phyloP scores from a whole-genome alignment of 2,888 invertebrate genomes.

The Parnassius glacialis region DNA sequence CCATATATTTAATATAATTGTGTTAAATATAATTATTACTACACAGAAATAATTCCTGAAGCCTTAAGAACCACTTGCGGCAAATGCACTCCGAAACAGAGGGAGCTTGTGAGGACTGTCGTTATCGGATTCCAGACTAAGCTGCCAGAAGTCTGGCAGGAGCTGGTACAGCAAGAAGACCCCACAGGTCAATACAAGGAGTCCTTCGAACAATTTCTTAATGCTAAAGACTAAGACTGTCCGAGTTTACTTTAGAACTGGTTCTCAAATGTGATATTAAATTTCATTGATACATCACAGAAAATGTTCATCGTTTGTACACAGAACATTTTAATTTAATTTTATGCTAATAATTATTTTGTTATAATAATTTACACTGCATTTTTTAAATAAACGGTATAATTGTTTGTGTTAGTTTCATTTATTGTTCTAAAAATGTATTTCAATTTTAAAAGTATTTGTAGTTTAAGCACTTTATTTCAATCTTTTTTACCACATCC shows the following conservation, averaged over 20 bases:
- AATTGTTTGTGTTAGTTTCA: background rate
- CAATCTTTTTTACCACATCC: no score
- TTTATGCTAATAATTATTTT: background rate
- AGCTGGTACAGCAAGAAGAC: constrained; percentile 85
- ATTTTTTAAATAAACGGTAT: background rate
- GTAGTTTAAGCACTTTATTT: no score
- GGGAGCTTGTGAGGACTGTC: constrained; percentile 78
- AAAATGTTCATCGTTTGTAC: constrained; percentile 8
- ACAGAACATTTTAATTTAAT: constrained; percentile 8
- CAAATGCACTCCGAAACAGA: constrained; percentile 85
- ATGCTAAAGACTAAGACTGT: constrained; percentile 42
- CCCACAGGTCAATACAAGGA: constrained; percentile 82
- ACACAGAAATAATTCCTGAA: constrained; percentile 61
- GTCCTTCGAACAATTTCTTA: constrained; percentile 76
- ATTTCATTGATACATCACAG: constrained; percentile 13
- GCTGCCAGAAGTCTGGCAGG: constrained; percentile 83
- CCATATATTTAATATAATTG: no score
- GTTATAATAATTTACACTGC: background rate
- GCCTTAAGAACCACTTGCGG: constrained; percentile 73
- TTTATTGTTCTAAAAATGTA: background rate
- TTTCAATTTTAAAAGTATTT: no score
- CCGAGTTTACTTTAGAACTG: background rate
- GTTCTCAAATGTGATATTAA: constrained; percentile 2
- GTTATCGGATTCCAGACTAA: constrained; percentile 83
- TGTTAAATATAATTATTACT: background rate